Evolutionary conservation across 1,140 invertebrate genomes (phyloP), one percentile per base, ranked within the genome.

Genomic region (Pseudomyrmex gracilis): DNA sequence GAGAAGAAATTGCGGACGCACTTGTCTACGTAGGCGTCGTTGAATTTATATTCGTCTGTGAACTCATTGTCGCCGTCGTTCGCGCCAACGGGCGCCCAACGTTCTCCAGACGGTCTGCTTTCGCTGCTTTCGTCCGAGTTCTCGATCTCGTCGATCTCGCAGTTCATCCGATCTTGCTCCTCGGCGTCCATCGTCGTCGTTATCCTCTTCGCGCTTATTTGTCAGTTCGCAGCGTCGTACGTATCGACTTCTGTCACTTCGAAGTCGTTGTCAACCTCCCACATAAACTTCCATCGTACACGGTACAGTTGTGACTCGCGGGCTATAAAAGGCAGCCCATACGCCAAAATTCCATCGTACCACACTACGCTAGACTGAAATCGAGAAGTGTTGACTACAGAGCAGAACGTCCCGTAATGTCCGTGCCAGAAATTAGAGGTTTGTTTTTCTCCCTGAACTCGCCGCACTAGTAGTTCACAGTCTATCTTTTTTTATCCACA

Each of bases 61-160:
- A 92, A 94, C 73, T 94, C 92, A 84, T 92, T 91, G 68, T 95
- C 95, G 2, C 93, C 92, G 78, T 95, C 95, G 84, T 95, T 95
- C 1, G 96, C 96, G 12, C 96, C 96, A 12, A 96, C 92, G 0
- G 96, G 96, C 43, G 96, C 95, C 96, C 96, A 96, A 87, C 96
- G 91, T 86, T 96, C 95, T 7, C 94, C 94, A 0, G 93, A 93
- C 1, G 94, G 94, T 68, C 93, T 90, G 66, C 66, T 77, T 20
- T 77, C 73, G 9, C 94, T 93, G 73, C 93, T 90, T 63, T 94
- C 93, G 53, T 93, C 92, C 3, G 93, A 94, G 84, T 93, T 91
- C 64, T 95, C 93, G 47, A 91, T 90, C 77, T 93, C 91, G 24
- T 89, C 88, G 15, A 63, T 84, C 58, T 89, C 87, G 58, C 73